Evolutionary conservation across 2,888 invertebrate genomes (phyloP), one percentile per base, ranked within the genome.

Genomic region (Aspidapion aeneum): DNA sequence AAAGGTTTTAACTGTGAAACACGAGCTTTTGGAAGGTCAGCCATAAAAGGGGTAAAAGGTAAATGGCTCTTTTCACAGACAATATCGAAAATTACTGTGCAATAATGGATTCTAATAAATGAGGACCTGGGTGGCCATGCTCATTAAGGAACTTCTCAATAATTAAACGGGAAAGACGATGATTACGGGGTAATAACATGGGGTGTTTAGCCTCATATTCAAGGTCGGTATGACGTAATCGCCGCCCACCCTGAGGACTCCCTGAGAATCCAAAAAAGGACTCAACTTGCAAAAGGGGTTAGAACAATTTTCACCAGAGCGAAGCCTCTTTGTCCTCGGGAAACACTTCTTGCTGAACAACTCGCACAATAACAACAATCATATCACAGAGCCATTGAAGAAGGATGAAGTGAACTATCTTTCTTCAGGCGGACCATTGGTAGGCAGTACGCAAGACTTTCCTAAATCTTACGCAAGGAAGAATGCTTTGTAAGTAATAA

Each of bases 41-140:
- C 71, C 73, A 74, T 74, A 2, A 69, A 18, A 58, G 71, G 71
- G 18, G 59, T 9, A 20, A 64, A 52, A 19, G 56, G 1, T 48
- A 22, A 21, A 59, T 62, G 50, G 49, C 50, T 9, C 50, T 18
- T 21, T 63, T 63, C 18, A 54, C 18, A 2, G 59, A 59, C 18
- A 65, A 54, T 19, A 60, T 64, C 60, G 57, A 65, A 56, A 60
- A 65, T 12, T 65, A 55, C 50, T 59, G 57, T 18, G 17, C 2
- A 12, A 63, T 9, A 19, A 63, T 22, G 52, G 48, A 57, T n/a
- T n/a, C n/a, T n/a, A n/a, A n/a, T n/a, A n/a, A n/a, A n/a, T n/a
- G n/a, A n/a, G n/a, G n/a, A n/a, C n/a, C n/a, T n/a, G n/a, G n/a
- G n/a, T n/a, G n/a, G n/a, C n/a, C n/a, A n/a, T n/a, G n/a, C n/a